Base-by-base conservation (phyloP, 92 coral and sea anemone genomes). In the Epizoanthus rinbou region DNA sequence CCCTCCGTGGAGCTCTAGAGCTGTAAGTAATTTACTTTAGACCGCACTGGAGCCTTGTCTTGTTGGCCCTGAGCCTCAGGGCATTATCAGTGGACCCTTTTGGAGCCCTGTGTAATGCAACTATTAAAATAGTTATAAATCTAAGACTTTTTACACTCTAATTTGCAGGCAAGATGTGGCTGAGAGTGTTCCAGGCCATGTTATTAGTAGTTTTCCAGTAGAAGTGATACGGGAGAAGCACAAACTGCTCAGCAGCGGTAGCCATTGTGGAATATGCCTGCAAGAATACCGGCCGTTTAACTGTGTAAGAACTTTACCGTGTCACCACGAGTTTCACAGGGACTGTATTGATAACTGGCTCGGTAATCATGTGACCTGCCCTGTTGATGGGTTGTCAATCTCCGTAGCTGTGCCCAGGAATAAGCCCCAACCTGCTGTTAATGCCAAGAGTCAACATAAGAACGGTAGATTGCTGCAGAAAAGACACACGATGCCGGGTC, bases 281-380 rank as follows among this genome's bases (percentile, higher is more conserved):
- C 90, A 83, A 57, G 84, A 93, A 70, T 97, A 86, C 82, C 92
- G 81, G 28, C 74, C 89, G 16, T 87, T 90, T 21, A 95, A 97
- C 86, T 76, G 87, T 59, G 74, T 94, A 43, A 89, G 95, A 63
- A 92, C 91, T 53, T 89, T 97, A 2, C 95, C 91, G 1, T 97
- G 99, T 63, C 92, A 72, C 10, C 99, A 97, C 75, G 86, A 86
- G 66, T 97, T 97, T 70, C 99, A 97, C 72, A 84, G 97, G 23
- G 91, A 81, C 80, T 97, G 99, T 53, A 94, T 97, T 15, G 98
- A 97, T 89, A 87, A 75, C 82, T 97, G 99, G 99, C 93, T 97
- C 18, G 74, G 91, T 57, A 91, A 70, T 68, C 99, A 94, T 73
- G 87, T 89, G 57, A 88, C 93, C 25, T 97, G 99, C 80, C 98